phyloP scores from a whole-genome alignment of 2,113 vertebrate species.

The Cynocephalus volans region DNA sequence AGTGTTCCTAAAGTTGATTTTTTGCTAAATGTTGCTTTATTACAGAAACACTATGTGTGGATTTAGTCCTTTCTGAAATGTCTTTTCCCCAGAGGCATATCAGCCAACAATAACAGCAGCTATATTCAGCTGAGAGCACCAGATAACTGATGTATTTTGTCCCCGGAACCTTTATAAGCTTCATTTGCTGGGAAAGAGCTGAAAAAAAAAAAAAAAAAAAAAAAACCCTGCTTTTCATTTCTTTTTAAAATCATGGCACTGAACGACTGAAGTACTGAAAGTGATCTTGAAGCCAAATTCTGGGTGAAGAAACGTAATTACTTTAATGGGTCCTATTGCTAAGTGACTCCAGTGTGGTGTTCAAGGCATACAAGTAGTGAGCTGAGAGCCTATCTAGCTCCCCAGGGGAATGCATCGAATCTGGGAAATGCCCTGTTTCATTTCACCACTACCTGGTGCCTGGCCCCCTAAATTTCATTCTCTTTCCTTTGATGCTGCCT shows the following conservation, averaged over 20 bases:
- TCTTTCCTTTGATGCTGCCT: constrained; percentile 28
- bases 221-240: constrained; percentile 6
- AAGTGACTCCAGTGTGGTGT: background rate
- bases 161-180: constrained; percentile 68
- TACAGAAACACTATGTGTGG: constrained; percentile 53
- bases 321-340: constrained; percentile 64
- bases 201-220: background rate
- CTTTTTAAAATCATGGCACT: constrained; percentile 38
- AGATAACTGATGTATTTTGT: constrained; percentile 76
- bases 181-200: constrained; percentile 65
- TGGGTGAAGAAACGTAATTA: constrained; percentile 49
- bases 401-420: background rate
- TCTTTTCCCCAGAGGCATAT: constrained; percentile 75
- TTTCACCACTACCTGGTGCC: constrained; percentile 35
- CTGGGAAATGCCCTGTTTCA: background rate
- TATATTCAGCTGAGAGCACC: constrained; percentile 67
- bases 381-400: background rate
- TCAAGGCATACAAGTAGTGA: constrained; percentile 34
- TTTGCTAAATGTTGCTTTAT: constrained; percentile 79
- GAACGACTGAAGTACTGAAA: constrained; percentile 49
- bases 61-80: constrained; percentile 78
- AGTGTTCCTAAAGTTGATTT: constrained; percentile 64
- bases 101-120: constrained; percentile 79
- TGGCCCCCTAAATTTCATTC: constrained; percentile 23
- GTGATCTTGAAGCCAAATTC: constrained; percentile 62